These are phyloP conservation scores for Ooceraea biroi DNA, from an alignment of 1,140 invertebrate species.

Conservation along the genomic window DNA sequence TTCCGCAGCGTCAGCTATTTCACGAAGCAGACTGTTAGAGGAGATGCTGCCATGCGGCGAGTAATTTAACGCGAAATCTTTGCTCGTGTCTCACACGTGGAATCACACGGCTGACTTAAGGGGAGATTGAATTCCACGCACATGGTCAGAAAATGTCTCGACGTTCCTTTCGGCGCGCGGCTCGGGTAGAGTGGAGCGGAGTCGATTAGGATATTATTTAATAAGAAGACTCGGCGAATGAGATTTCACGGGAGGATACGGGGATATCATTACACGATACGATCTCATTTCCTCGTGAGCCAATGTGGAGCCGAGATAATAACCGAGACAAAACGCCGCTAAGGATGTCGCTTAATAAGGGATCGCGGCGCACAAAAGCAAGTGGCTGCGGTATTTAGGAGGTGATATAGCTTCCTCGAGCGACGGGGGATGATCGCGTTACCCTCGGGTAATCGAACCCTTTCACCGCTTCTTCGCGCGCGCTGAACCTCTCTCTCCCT, in stretches of 20 bases:
- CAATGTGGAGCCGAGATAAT: slow-evolving; percentile 7
- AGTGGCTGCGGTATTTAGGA: slow-evolving; percentile 51
- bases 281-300: slow-evolving; percentile 16
- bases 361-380: slow-evolving; percentile 13
- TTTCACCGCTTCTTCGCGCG: slow-evolving; percentile 47
- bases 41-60: too few species aligned
- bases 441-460: slow-evolving; percentile 81
- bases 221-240: neutral
- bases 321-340: slow-evolving; percentile 16
- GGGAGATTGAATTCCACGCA: neutral
- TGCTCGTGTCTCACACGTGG: too few species aligned
- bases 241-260: neutral
- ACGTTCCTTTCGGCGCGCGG: neutral
- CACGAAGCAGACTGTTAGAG: too few species aligned
- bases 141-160: neutral
- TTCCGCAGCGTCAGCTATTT: slow-evolving; percentile 25
- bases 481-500: neutral
- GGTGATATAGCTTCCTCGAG: slow-evolving; percentile 64
- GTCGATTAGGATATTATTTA: neutral
- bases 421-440: slow-evolving; percentile 78
- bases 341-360: slow-evolving; percentile 48
- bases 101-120: neutral
- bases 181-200: neutral
- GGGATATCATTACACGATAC: neutral
- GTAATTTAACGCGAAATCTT: neutral